Base-by-base conservation (phyloP, 1,140 invertebrate species). In the Ceratosolen solmsi region DNA sequence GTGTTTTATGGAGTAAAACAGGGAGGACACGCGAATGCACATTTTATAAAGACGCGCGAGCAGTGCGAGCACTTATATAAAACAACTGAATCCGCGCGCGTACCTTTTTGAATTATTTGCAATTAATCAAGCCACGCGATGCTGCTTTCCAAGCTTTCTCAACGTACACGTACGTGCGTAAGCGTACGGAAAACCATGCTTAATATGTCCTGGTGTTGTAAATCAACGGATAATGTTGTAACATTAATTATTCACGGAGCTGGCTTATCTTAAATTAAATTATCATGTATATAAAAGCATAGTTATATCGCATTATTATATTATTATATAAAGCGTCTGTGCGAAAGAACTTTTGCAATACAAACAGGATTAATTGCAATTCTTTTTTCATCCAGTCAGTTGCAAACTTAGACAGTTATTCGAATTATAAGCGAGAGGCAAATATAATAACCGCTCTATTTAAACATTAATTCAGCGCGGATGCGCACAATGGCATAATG, bases 151-250 rank as follows among this genome's bases (percentile, higher is more conserved):
- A 38, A 25, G 51, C 49, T 60, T 70, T 54, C 30, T 7, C 71
- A 11, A 13, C 9, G 25, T 5, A 20, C 17, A 36, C n/a, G 1
- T 73, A 36, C 71, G 22, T 22, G 13, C 49, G 25, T 11, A 30
- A 15, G 49, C 49, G 4, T 22, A 68, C 46, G 41, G 25, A 77
- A 38, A 77, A 15, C 1, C 15, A 22, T 25, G 41, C n/a, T 58
- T 79, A n/a, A 38, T 71, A 79, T 58, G 54, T 79, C 9, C 60
- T 17, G 17, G n/a, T 49, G 80, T 41, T 76, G 80, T 82, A 78
- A 82, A 82, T 82, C 81, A 82, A 78, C 65, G 63, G 81, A 77
- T 82, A 82, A 78, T 63, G 81, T 78, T 82, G 70, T 78, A 82
- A 73, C 81, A 65, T 82, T 82, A 78, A 78, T 78, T 82, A 73